phyloP scores from a whole-genome alignment of 2,797 vertebrate genomes.

The Acrossocheilus fasciatus region DNA sequence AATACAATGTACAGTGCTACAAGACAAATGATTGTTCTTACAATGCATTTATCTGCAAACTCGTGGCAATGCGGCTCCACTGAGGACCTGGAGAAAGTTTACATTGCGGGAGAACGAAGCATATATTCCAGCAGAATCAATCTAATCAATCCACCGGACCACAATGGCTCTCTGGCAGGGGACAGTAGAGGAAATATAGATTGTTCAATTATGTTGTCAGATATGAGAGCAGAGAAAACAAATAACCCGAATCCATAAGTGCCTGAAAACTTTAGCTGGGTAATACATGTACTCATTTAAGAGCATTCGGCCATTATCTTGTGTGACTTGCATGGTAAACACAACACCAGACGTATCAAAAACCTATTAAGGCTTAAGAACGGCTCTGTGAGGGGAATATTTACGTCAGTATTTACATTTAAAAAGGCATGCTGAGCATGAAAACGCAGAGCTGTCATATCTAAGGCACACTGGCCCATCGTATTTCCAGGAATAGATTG shows the following conservation, averaged over 20 bases:
- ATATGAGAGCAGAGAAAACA: slow-evolving; percentile 58
- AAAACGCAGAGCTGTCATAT: slow-evolving; percentile 40
- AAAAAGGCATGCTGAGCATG: slow-evolving; percentile 20
- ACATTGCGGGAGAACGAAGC: slow-evolving; percentile 43
- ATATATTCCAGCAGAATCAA: slow-evolving; percentile 54
- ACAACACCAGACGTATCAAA: slow-evolving; percentile 38
- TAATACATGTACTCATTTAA: slow-evolving; percentile 54
- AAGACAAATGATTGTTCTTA: slow-evolving; percentile 13
- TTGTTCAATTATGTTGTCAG: slow-evolving; percentile 62
- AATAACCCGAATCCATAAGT: slow-evolving; percentile 54
- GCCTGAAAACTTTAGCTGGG: slow-evolving; percentile 51
- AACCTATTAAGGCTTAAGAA: slow-evolving; percentile 30
- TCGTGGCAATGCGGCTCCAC: slow-evolving; percentile 16
- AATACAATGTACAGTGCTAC: slow-evolving; percentile 5
- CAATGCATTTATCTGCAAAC: slow-evolving; percentile 33
- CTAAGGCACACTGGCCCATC: not conserved
- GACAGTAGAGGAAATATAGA: slow-evolving; percentile 56
- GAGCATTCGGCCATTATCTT: slow-evolving; percentile 39
- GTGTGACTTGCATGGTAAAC: slow-evolving; percentile 33
- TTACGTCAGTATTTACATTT: slow-evolving; percentile 31
- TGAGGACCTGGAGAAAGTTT: slow-evolving; percentile 49
- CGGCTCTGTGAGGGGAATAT: not conserved
- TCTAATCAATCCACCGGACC: slow-evolving; percentile 58
- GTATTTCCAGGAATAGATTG: slow-evolving; percentile 41
- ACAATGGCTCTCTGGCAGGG: slow-evolving; percentile 51